Conservation (phyloP, 2,113 vertebrate genomes). For the Pithys albifrons region DNA sequence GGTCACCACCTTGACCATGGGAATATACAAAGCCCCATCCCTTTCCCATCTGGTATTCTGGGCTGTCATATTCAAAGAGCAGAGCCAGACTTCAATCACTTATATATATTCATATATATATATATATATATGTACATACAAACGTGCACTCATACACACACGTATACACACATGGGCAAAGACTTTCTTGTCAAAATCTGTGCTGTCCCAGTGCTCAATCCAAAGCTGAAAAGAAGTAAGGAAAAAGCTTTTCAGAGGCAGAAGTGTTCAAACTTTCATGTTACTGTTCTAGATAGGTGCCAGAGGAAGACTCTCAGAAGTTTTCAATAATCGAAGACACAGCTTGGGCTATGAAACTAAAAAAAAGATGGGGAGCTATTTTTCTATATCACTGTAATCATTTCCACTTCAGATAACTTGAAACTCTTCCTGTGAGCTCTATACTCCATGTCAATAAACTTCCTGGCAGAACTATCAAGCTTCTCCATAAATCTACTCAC, state of each 20-base stretch:
- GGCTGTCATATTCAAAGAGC: background rate
- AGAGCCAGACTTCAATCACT: background rate
- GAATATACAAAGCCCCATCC: background rate
- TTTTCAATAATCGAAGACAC: background rate
- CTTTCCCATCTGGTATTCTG: background rate
- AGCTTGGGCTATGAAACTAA: background rate
- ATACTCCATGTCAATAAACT: background rate
- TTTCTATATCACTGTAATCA: background rate
- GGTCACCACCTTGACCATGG: background rate
- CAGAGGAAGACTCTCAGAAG: background rate
- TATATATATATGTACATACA: too few species aligned
- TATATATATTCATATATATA: background rate
- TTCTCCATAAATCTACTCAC: background rate
- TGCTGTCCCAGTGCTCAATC: background rate
- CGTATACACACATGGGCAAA: background rate
- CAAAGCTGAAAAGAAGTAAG: background rate
- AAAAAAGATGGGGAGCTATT: background rate
- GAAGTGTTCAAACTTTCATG: background rate
- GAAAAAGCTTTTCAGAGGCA: background rate
- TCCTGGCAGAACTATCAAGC: background rate
- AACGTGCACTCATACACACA: accelerated
- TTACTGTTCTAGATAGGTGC: background rate
- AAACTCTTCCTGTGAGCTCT: background rate
- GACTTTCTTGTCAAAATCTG: background rate
- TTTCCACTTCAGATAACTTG: background rate